Evolutionary conservation across 2,888 invertebrate species (phyloP), one percentile per base, ranked within the genome.

Genomic region (Drosophila koepferae): DNA sequence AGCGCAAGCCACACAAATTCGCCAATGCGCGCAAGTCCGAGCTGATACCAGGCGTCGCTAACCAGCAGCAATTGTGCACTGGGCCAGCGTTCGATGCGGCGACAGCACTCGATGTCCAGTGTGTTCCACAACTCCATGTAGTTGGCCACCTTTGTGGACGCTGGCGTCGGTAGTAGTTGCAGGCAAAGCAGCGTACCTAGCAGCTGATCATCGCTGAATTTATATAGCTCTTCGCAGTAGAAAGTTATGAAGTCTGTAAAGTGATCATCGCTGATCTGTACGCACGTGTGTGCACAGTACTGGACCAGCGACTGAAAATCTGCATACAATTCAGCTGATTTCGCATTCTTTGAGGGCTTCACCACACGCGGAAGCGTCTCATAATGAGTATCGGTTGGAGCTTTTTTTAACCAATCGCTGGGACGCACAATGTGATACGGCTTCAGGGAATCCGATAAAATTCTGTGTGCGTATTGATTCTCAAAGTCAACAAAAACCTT

Each of bases 121-220:
- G 95, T 94, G 59, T 94, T 95, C 95, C 96, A 96, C 1, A 97
- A 92, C 84, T 95, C 94, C 65, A 94, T 94, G 82, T 93, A 96
- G 91, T 96, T 95, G 68, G 94, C 94, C 5, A 94, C 93, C 61
- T 94, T 93, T 10, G 94, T 92, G 0, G 94, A 94, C 20, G 92
- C 91, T 18, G 94, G 94, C 56, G 92, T 90, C 0, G 95, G 95
- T 92, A 95, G 94, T 48, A 94, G 89, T 3, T 89, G 86, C 10
- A 96, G 75, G 56, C 94, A 92, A 60, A 92, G 91, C 74, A 96
- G 93, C 38, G 96, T 77, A 18, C 91, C 91, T 53, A 94, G 89
- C 34, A 97, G 81, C 87, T 96, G 94, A 1, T 94, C 92, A 86
- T 95, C 95, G 20, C 92, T 94, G 5, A 96, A 93, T 68, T 93